These are phyloP conservation scores for Lissocephala sabroskyi DNA, from an alignment of 2,888 invertebrate genomes.

Conservation along the genomic window DNA sequence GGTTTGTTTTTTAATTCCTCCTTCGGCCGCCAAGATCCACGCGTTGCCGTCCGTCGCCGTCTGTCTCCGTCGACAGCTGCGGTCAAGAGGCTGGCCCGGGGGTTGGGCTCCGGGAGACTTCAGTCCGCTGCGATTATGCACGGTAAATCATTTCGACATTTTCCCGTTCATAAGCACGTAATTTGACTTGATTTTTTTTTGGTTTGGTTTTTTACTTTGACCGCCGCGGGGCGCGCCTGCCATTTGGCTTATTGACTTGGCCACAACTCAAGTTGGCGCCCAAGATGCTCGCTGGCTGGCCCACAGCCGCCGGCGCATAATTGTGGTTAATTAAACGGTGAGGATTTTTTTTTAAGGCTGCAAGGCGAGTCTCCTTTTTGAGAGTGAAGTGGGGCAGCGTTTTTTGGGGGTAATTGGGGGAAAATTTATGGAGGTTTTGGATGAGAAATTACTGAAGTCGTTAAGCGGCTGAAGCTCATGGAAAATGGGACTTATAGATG, in stretches of 20 bases:
- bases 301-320: slow-evolving; percentile 58
- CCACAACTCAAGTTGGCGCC: slow-evolving; percentile 24
- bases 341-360: slow-evolving; percentile 29
- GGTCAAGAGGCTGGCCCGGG: slow-evolving; percentile 10
- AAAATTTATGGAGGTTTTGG: too few relatives aligned
- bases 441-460: not conserved
- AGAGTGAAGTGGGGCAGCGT: too few relatives aligned
- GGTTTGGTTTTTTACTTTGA: slow-evolving; percentile 14
- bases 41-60: too few relatives aligned
- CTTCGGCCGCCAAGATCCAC: not conserved
- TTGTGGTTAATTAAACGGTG: slow-evolving; percentile 67
- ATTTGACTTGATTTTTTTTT: slow-evolving; percentile 59
- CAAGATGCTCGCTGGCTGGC: slow-evolving; percentile 24
- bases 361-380: too few relatives aligned
- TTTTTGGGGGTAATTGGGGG: too few relatives aligned
- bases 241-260: slow-evolving; percentile 55
- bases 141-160: slow-evolving; percentile 69
- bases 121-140: slow-evolving; percentile 51
- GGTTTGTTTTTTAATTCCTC: slow-evolving; percentile 7
- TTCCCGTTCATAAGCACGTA: slow-evolving; percentile 66
- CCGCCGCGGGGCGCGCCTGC: slow-evolving; percentile 17
- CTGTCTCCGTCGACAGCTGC: slow-evolving; percentile 38
- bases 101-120: slow-evolving; percentile 1
- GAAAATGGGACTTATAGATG: too few relatives aligned
- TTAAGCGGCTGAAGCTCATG: too few relatives aligned